Base-by-base conservation (phyloP, 1,140 invertebrate species). In the Chrysopa pallens region DNA sequence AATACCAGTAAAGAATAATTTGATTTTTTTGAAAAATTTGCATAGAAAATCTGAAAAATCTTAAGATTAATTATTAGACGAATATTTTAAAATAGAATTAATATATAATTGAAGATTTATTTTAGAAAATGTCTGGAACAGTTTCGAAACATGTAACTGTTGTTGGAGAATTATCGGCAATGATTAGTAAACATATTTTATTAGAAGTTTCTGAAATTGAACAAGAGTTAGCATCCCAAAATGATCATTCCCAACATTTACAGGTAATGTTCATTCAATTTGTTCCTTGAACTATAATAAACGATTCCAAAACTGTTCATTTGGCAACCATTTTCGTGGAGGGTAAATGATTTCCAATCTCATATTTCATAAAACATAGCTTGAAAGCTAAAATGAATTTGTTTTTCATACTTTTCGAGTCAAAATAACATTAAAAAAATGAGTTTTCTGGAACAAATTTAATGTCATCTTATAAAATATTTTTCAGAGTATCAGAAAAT, bases 111-210 rank as follows among this genome's bases (percentile, higher is more conserved):
- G 38, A 27, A 48, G 42, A 39, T 48, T 29, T 37, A 44, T 57
- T 54, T 46, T 68, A 83, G 69, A 98, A 98, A 78, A 91, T 98
- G 76, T 95, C 90, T 0, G 94, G 94, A 15, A 96, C 93, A 4
- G 92, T 98, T 8, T 80, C 89, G 2, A 98, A 97, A 65, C 95
- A 98, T 67, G 84, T 98, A 15, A 92, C 88, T 7, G 75, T 98
- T 39, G 86, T 98, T 37, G 89, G 91, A 11, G 93, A 98, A 64
- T 62, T 99, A 37, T 95, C 91, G 5, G 72, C 80, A 9, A 61
- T 88, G 36, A 89, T 97, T 36, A 74, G 71, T 9, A 73, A 73
- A 14, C 69, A 84, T 50, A 75, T 77, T 57, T 68, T 98, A 29
- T 69, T 98, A 40, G 81, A 91, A 60, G 78, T 98, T 12, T 97